Evolutionary conservation across 2,888 invertebrate species (phyloP).

Genomic region (Helobdella robusta): DNA sequence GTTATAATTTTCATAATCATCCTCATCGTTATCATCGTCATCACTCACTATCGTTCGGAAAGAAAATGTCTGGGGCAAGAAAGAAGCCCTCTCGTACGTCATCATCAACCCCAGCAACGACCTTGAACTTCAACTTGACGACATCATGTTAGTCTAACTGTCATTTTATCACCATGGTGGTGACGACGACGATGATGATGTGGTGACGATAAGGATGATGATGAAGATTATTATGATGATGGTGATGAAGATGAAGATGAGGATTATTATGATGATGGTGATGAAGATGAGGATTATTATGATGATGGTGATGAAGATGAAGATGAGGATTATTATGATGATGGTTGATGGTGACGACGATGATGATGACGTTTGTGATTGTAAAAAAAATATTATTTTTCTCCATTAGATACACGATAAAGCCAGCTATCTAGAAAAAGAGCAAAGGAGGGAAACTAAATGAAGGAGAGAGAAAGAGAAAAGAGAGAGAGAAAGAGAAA

Average conservation of each 20-base stretch:
- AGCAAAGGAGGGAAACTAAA: background rate
- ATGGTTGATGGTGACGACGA: background rate
- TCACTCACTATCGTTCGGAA: background rate
- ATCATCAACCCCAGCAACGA: constrained; percentile 97
- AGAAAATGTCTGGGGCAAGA: constrained; percentile 56
- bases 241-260: too few relatives aligned
- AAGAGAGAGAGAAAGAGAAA: background rate
- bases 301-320: background rate
- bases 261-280: background rate
- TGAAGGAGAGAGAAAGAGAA: background rate
- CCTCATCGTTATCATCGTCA: background rate
- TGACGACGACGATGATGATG: background rate
- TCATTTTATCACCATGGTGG: background rate
- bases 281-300: background rate
- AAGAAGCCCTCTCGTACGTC: constrained; percentile 86
- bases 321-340: background rate
- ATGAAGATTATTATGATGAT: too few relatives aligned
- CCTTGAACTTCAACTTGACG: constrained; percentile 84
- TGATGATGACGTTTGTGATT: background rate
- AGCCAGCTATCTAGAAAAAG: background rate
- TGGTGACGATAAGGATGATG: too few relatives aligned
- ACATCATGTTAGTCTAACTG: constrained; percentile 71
- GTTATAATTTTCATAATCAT: too few relatives aligned
- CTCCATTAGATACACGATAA: constrained; percentile 7
- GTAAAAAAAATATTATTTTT: background rate